Evolutionary conservation across 2,797 vertebrate genomes (phyloP), one percentile per base, ranked within the genome.

Genomic region (Catamblyrhynchus diadema): DNA sequence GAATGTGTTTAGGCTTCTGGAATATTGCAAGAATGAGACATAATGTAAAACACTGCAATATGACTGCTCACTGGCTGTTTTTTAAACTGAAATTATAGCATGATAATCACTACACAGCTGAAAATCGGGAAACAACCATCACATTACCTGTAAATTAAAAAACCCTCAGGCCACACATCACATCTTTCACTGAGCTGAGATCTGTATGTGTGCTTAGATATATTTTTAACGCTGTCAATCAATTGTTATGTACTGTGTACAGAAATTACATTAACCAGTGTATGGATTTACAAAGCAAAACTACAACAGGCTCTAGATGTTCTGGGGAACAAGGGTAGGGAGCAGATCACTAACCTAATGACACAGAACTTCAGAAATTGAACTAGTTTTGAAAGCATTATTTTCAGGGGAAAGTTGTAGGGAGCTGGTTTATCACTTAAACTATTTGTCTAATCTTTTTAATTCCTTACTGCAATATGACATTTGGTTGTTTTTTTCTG

Each of bases 91-190:
- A 73, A 78, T 72, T 39, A 74, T 4, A 75, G 51, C 50, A 44
- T 14, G 35, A 71, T 72, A 72, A 89, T 77, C 71, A 54, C 60
- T 44, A 66, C 24, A 47, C 17, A 82, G 57, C 41, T 90, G 71
- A 84, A 95, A 96, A 83, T 0, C 3, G 1, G 60, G 20, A 35
- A 84, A 80, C 19, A 33, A 30, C 19, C 35, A 84, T 44, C 45
- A 59, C 21, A 51, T 41, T 30, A 94, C 79, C 81, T 59, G 72
- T 24, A 89, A 95, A 93, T 65, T 69, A 80, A 91, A 83, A 77
- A 21, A 6, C 7, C 64, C 39, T 47, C 30, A 64, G 64, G 72
- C 54, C 67, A 62, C 42, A 42, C 44, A 75, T 65, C 64, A 70
- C 83, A 32, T 81, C 25, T 64, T 69, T 79, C 73, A 87, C 64